Base-by-base conservation (phyloP, 37 sponge, comb jelly and placozoan genomes). In the Spongilla lacustris region DNA sequence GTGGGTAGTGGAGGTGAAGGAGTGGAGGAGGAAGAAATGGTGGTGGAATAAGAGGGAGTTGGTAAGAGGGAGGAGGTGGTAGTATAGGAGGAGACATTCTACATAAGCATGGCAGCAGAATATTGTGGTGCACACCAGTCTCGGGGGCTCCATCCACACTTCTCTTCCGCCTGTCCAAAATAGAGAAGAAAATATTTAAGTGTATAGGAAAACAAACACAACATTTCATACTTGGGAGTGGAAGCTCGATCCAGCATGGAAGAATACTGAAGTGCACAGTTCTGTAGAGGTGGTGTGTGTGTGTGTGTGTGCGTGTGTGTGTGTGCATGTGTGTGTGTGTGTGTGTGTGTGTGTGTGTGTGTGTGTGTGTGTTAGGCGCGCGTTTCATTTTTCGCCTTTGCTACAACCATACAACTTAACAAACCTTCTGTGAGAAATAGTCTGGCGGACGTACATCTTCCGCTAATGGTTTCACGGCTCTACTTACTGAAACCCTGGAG, bases 191-290 rank as follows among this genome's bases (percentile, higher is more conserved):
- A 67, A 69, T n/a, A 30, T 21, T 67, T 29, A 2, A 11, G 33
- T 31, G 28, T 23, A 10, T 4, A 38, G 38, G 17, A 24, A 37
- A 38, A 19, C 19, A 23, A 30, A 13, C 50, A 33, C 50, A 33
- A 78, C 36, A 36, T n/a, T 29, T 48, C 93, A 78, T 28, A 93
- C 94, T 93, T 93, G 26, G 89, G 92, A 14, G 91, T 84, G 4
- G 80, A 69, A 2, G 87, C 96, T 38, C 91, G 91, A 66, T 96
- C 96, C 82, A 96, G 30, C 95, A 96, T 94, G 38, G 90, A 77
- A 0, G 96, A 82, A 82, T 96, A 96, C 83, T 96, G 92, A 50
- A 83, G 66, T 9, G 96, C 96, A 74, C 96, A 96, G 75, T 96
- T 96, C 96, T 93, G 48, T 25, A 22, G 27, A 10, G 31, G 50